These are phyloP conservation scores for Acromyrmex heyeri DNA, from an alignment of 1,140 invertebrate genomes.

Conservation along the genomic window DNA sequence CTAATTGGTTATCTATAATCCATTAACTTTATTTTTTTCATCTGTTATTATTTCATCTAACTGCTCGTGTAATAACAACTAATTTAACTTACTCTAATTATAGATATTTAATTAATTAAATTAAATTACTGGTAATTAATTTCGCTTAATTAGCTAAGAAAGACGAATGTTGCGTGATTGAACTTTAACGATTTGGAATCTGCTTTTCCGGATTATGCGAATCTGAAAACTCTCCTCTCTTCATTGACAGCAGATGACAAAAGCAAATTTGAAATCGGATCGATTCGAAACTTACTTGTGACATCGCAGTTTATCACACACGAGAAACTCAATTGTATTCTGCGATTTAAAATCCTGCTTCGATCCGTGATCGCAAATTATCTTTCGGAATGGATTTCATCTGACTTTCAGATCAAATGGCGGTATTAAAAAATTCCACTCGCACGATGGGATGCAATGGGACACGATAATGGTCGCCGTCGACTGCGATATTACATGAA, in stretches of 20 bases:
- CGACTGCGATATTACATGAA: background rate
- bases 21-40: background rate
- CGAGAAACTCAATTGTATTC: background rate
- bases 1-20: background rate
- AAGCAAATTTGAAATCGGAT: conserved; percentile 12
- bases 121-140: background rate
- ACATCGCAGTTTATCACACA: background rate
- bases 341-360: background rate
- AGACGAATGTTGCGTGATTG: background rate
- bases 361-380: background rate
- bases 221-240: background rate
- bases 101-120: background rate
- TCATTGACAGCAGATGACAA: background rate
- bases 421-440: conserved; percentile 37
- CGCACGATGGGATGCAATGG: background rate
- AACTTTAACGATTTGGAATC: background rate
- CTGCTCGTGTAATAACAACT: background rate
- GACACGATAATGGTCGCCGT: conserved; percentile 14
- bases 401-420: conserved; percentile 28
- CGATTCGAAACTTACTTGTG: conserved; percentile 14
- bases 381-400: conserved; percentile 17
- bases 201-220: background rate
- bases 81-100: background rate
- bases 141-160: background rate
- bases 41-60: background rate